phyloP scores from a whole-genome alignment of 30 jellyfish, hydroid and myxozoan genomes.

The Turritopsis rubra region DNA sequence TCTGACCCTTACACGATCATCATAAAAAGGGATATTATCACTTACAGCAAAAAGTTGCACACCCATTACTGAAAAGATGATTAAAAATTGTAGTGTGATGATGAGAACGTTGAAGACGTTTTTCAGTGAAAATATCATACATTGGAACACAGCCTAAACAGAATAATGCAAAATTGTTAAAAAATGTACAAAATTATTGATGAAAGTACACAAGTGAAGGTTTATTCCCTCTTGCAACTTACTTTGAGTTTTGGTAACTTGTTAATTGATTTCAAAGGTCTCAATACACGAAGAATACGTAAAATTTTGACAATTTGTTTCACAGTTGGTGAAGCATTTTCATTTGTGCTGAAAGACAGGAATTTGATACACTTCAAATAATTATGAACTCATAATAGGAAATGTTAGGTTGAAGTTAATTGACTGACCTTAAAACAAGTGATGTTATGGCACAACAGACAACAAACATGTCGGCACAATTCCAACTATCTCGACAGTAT shows the following conservation, averaged over 20 bases:
- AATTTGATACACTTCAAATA: neutral
- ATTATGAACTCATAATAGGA: neutral
- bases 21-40: neutral
- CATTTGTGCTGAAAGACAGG: neutral
- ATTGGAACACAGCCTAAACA: conserved; percentile 66
- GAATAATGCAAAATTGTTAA: conserved; percentile 20
- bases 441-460: conserved; percentile 72
- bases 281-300: conserved; percentile 39
- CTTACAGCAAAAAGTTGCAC: conserved; percentile 50
- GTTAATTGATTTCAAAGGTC: conserved; percentile 38
- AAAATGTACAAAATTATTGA: neutral
- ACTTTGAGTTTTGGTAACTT: conserved; percentile 39
- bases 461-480: conserved; percentile 70
- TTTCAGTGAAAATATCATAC: conserved; percentile 68
- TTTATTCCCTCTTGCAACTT: neutral
- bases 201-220: neutral
- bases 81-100: conserved; percentile 51
- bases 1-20: too few species aligned
- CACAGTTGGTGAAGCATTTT: conserved; percentile 32
- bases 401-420: neutral
- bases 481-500: conserved; percentile 79
- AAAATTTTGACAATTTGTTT: conserved; percentile 26
- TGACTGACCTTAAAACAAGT: conserved; percentile 46
- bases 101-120: conserved; percentile 53
- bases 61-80: conserved; percentile 71